phyloP scores from a whole-genome alignment of 30 jellyfish, hydroid and myxozoan species.

The Catostylus mosaicus region DNA sequence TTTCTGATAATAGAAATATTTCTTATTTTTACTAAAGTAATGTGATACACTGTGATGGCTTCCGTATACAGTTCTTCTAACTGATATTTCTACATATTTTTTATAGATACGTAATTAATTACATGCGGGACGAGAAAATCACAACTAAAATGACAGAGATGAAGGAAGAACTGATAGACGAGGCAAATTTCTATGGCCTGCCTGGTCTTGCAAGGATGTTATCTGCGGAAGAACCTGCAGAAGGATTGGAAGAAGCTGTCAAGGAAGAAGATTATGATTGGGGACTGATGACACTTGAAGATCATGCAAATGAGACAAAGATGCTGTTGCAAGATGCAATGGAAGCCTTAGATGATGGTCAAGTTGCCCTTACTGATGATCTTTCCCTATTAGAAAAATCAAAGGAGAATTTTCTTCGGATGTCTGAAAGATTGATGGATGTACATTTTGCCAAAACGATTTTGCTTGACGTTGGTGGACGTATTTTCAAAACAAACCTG shows the following conservation, averaged over 20 bases:
- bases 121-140: not conserved
- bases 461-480: conserved; percentile 7
- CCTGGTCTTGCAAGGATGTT: not conserved
- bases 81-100: no score
- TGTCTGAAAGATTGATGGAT: not conserved
- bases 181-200: conserved; percentile 10
- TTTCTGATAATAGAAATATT: no score
- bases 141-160: not conserved
- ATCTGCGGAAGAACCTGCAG: not conserved
- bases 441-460: not conserved
- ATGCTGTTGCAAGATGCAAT: not conserved
- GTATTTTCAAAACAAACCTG: conserved; percentile 4
- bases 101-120: not conserved
- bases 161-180: not conserved
- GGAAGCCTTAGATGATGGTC: not conserved
- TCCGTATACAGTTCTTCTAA: no score
- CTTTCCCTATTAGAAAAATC: not conserved
- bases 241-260: not conserved
- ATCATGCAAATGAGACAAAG: not conserved
- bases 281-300: not conserved
- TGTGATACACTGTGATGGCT: no score
- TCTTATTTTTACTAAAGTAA: no score
- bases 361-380: not conserved
- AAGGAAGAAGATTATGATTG: not conserved
- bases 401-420: not conserved